A percentile compares a stretch with the other conserved stretches of the same genome.
These are phyloP conservation scores for Heliconius himera DNA, from an alignment of 1,140 invertebrate species.

Conservation along the genomic window DNA sequence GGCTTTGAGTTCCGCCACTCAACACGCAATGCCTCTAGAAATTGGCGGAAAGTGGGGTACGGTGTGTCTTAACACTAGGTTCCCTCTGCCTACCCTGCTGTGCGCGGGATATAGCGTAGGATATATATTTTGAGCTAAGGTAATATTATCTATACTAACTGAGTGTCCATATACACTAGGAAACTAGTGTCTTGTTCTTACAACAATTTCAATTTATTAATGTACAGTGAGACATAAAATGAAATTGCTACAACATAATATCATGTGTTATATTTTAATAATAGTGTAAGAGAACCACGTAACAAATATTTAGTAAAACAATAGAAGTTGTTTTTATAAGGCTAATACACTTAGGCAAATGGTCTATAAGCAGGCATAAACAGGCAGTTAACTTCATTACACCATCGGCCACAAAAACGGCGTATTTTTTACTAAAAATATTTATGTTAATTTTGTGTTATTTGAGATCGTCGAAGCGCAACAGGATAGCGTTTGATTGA, in stretches of 20 bases:
- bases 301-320: constrained; percentile 13
- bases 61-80: no score
- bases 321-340: constrained; percentile 14
- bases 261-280: not conserved
- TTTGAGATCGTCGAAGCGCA: not conserved
- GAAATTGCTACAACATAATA: not conserved
- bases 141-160: no score
- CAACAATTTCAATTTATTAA: not conserved
- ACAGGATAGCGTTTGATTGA: not conserved
- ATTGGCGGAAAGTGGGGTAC: no score
- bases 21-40: no score
- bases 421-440: not conserved
- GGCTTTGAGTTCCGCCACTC: no score
- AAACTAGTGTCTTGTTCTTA: not conserved
- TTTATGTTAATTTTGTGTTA: not conserved
- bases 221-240: not conserved
- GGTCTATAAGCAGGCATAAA: constrained; percentile 37
- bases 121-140: no score
- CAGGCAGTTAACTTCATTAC: constrained; percentile 29
- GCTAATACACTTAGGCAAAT: constrained; percentile 36
- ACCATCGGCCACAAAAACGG: constrained; percentile 16
- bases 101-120: no score
- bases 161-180: no score
- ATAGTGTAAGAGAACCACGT: constrained; percentile 4
- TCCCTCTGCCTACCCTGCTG: no score